phyloP scores from a whole-genome alignment of 1,140 invertebrate species.

The Cotesia chilonis region DNA sequence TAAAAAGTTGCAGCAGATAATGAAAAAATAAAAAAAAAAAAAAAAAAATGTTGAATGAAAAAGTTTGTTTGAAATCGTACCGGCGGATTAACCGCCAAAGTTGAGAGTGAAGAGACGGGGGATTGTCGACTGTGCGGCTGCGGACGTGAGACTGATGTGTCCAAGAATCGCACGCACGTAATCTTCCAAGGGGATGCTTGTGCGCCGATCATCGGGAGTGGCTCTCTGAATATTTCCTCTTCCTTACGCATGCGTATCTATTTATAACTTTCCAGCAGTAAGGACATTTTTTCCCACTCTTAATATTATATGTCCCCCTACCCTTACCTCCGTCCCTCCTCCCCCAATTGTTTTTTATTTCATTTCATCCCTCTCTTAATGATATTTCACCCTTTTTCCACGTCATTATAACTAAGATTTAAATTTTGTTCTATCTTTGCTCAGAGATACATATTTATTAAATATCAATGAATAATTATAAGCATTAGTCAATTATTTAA shows the following conservation, averaged over 20 bases:
- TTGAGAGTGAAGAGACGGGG: slow-evolving; percentile 26
- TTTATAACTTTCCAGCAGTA: slow-evolving; percentile 13
- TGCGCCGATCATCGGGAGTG: slow-evolving; percentile 52
- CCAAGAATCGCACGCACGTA: slow-evolving; percentile 40
- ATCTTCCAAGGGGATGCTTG: slow-evolving; percentile 45
- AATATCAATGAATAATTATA: too few species aligned
- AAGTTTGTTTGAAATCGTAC: background rate
- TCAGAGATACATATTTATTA: background rate
- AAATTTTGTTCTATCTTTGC: slow-evolving; percentile 15
- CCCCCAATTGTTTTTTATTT: too few species aligned
- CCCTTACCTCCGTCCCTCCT: too few species aligned
- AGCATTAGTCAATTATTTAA: too few species aligned
- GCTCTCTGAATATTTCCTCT: slow-evolving; percentile 42
- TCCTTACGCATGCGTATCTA: slow-evolving; percentile 48
- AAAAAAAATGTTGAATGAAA: background rate
- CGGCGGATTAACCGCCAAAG: background rate
- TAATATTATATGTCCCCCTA: too few species aligned
- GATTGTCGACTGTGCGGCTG: slow-evolving; percentile 53
- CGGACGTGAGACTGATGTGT: slow-evolving; percentile 55
- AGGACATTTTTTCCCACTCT: background rate
- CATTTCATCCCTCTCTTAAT: too few species aligned
- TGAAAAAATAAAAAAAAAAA: background rate
- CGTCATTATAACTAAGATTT: too few species aligned
- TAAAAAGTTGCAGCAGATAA: background rate
- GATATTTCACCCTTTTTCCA: too few species aligned